Conservation (phyloP, 2,888 invertebrate genomes). For the Pristionchus fissidentatus region DNA sequence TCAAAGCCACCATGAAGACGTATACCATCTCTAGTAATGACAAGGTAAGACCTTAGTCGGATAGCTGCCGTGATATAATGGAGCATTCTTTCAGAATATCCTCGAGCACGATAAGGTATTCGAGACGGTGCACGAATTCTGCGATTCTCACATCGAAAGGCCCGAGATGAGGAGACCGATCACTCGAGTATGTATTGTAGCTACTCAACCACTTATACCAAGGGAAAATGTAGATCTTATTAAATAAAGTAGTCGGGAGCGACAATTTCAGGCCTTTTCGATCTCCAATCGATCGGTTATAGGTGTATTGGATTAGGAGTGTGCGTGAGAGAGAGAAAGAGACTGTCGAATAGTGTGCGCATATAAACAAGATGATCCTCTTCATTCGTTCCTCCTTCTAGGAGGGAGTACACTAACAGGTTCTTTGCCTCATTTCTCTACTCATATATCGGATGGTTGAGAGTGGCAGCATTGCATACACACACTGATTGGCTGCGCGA, state of each 20-base stretch:
- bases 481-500: background rate
- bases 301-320: background rate
- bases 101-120: slow-evolving; percentile 51
- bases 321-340: background rate
- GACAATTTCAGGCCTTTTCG: background rate
- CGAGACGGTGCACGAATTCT: slow-evolving; percentile 64
- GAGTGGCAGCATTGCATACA: slow-evolving; percentile 23
- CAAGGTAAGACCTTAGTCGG: background rate
- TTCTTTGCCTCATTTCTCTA: slow-evolving; percentile 41
- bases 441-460: slow-evolving; percentile 14
- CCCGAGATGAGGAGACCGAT: slow-evolving; percentile 64
- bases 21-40: slow-evolving; percentile 13
- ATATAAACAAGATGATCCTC: slow-evolving; percentile 43
- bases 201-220: background rate
- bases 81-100: background rate
- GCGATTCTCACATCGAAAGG: slow-evolving; percentile 61
- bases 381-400: background rate
- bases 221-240: background rate
- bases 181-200: slow-evolving; percentile 59
- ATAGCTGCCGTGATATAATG: background rate
- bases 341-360: background rate
- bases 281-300: background rate
- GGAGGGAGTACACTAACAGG: slow-evolving; percentile 31
- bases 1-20: slow-evolving; percentile 1
- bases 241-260: background rate